These are phyloP conservation scores for Druceiella hillmani DNA, from an alignment of 2,888 invertebrate species.

Conservation along the genomic window DNA sequence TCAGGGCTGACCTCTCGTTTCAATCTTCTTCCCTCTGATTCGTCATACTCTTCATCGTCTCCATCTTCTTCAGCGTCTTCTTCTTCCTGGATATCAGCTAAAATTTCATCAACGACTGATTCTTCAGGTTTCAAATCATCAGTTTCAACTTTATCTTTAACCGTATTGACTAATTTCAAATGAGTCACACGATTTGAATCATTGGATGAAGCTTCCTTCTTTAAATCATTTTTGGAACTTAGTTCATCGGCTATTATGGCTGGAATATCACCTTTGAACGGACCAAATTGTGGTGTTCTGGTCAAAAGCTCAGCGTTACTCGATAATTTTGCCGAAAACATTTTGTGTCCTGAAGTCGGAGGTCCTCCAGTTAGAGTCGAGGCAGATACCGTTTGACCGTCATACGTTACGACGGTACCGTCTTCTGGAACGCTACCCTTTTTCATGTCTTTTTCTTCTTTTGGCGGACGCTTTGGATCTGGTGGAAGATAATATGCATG, in stretches of 20 bases:
- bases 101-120: conserved; percentile 23
- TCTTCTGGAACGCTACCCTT: conserved; percentile 31
- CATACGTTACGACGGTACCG: conserved; percentile 66
- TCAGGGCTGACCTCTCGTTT: too few species aligned
- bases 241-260: conserved; percentile 29
- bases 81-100: conserved; percentile 28
- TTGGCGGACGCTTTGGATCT: conserved; percentile 44
- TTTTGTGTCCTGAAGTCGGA: conserved; percentile 30
- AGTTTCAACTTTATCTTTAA: conserved; percentile 25
- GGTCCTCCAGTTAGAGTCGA: conserved; percentile 54
- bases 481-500: conserved; percentile 74
- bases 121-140: conserved; percentile 21
- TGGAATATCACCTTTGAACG: conserved; percentile 69
- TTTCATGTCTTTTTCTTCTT: conserved; percentile 27
- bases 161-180: conserved; percentile 36
- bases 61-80: conserved; percentile 26
- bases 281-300: conserved; percentile 68
- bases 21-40: too few species aligned
- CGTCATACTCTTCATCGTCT: conserved; percentile 20
- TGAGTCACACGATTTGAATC: too few species aligned
- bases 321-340: conserved; percentile 42
- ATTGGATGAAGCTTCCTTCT: too few species aligned
- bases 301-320: conserved; percentile 53
- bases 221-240: conserved; percentile 26
- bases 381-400: conserved; percentile 69